Evolutionary conservation across 2,797 vertebrate genomes (phyloP).

Genomic region (Lacerta bilineata): DNA sequence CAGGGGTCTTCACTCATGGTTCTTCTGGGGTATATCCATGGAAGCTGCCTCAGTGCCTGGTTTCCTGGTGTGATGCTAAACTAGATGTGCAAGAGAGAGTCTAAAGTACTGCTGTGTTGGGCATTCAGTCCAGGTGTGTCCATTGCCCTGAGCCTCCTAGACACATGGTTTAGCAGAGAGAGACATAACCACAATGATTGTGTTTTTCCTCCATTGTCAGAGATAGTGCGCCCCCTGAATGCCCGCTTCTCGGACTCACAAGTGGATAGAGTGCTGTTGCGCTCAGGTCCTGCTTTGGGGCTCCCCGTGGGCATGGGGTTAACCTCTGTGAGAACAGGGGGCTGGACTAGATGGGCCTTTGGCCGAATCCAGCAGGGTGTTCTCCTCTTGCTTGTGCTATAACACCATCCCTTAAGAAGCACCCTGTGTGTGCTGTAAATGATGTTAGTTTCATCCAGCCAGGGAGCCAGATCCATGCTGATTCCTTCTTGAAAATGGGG

Average conservation of each 20-base stretch:
- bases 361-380: too few relatives aligned
- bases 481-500: not conserved
- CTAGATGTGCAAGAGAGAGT: not conserved
- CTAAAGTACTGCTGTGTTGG: not conserved
- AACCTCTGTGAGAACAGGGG: too few relatives aligned
- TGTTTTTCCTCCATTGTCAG: too few relatives aligned
- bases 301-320: too few relatives aligned
- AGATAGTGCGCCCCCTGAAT: too few relatives aligned
- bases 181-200: too few relatives aligned
- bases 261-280: too few relatives aligned
- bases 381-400: too few relatives aligned
- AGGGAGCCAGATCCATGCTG: not conserved
- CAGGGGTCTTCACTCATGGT: not conserved
- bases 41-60: not conserved
- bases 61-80: not conserved
- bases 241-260: not conserved
- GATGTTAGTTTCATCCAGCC: not conserved
- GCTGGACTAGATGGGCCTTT: too few relatives aligned
- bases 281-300: too few relatives aligned
- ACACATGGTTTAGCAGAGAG: not conserved
- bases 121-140: too few relatives aligned
- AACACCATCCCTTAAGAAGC: not conserved
- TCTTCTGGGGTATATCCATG: not conserved
- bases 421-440: not conserved
- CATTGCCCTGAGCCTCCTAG: too few relatives aligned